These are phyloP conservation scores for Aurelia coerulea DNA, from an alignment of 30 jellyfish, hydroid and myxozoan species.

Conservation along the genomic window DNA sequence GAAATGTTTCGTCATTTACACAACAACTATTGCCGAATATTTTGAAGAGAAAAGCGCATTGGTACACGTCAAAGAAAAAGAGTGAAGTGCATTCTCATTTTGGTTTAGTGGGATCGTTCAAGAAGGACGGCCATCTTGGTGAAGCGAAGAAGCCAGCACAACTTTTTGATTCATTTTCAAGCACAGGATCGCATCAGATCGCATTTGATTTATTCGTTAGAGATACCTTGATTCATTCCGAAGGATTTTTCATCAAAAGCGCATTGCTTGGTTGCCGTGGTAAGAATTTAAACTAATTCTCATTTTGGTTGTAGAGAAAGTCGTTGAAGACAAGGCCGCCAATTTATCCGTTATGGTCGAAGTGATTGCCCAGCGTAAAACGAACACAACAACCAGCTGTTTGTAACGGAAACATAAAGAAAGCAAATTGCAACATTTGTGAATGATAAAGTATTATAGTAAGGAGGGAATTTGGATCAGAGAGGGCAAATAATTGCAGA, in stretches of 20 bases:
- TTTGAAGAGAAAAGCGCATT: constrained; percentile 39
- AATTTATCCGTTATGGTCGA: neutral
- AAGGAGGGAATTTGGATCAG: too few relatives aligned
- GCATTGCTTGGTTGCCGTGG: constrained; percentile 6
- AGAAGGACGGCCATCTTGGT: too few relatives aligned
- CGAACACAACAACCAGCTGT: too few relatives aligned
- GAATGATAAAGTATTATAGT: too few relatives aligned
- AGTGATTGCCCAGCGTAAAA: too few relatives aligned
- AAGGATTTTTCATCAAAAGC: constrained; percentile 20
- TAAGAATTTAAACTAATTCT: constrained; percentile 24
- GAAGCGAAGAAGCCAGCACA: too few relatives aligned
- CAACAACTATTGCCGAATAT: neutral
- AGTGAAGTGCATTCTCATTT: neutral
- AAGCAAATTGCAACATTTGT: too few relatives aligned
- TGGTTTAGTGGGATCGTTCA: neutral
- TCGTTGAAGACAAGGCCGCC: constrained; percentile 43
- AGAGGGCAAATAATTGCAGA: too few relatives aligned
- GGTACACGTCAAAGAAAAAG: neutral
- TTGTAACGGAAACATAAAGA: too few relatives aligned
- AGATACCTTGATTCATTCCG: constrained; percentile 19
- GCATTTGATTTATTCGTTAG: too few relatives aligned
- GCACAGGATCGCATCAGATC: too few relatives aligned
- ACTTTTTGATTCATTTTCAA: too few relatives aligned
- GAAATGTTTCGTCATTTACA: neutral
- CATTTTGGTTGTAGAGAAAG: constrained; percentile 50